Evolutionary conservation across 1,140 invertebrate species (phyloP), one percentile per base, ranked within the genome.

Genomic region (Drosophila obscura): DNA sequence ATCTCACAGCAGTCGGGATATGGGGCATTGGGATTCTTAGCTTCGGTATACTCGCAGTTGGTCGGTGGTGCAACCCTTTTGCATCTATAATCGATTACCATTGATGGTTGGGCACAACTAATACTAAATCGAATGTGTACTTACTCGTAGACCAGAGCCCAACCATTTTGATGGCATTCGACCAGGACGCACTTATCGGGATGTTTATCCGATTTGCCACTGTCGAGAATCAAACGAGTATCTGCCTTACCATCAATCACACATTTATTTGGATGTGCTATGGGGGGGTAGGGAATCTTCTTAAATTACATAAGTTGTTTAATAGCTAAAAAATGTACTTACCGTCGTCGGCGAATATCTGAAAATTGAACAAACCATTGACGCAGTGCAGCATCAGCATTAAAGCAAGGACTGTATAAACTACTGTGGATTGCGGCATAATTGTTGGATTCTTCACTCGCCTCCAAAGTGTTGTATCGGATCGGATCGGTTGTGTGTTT

Each of bases 1-100:
- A 64, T 55, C 7, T 62, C 11, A 19, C 80, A 83, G 46, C 80
- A 83, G 0, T 69, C 7, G 6, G 80, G 80, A 61, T 53, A 84
- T 0, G 43, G 0, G 6, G 50, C 45, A 5, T 57, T 5, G 0
- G 45, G 7, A 35, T 76, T 19, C 2, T n/a, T 35, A n/a, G 59
- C 45, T 4, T 75, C 66, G 0, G 31, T 51, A 8, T 16, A 57
- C 3, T 19, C 51, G 31, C 81, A 84, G 26, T 44, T 48, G 0
- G 16, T 2, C 5, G 80, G 80, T 4, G 58, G 48, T 6, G 28
- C 1, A 1, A 7, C 0, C 0, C 1, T 0, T 2, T 19, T 1
- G 13, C 80, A 84, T 13, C 80, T 83, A 39, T 9, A 8, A 48
- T 5, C 11, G 19, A 4, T n/a, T 28, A n/a, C 44, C 26, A 8